Evolutionary conservation across 2,113 vertebrate genomes (phyloP), one percentile per base, ranked within the genome.

Genomic region (Tangachromis dhanisi): DNA sequence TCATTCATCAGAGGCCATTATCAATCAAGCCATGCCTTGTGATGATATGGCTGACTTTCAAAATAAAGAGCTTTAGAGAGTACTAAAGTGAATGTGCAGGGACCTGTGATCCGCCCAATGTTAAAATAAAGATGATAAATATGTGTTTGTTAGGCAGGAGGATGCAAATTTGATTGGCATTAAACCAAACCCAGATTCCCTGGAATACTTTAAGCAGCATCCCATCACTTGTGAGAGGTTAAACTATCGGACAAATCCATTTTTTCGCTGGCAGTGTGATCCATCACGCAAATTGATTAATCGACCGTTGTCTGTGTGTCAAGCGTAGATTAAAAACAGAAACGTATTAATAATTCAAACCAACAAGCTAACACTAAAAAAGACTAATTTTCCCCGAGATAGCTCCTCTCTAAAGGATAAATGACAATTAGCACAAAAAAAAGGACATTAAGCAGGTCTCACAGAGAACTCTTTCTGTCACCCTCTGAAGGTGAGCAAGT

Each of bases 281-380:
- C 86, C 86, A 90, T 95, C 93, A 92, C 29, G 6, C 35, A 55
- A 83, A 89, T 86, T 85, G 86, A 87, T 86, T 83, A 80, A 94
- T 92, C 85, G 83, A 91, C 63, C 47, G n/a, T 80, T 35, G 57
- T 61, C 33, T 42, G 85, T 84, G 81, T 35, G 81, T 92, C 82
- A 55, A 79, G 53, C n/a, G 5, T 81, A 86, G 92, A 94, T 94
- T 89, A 92, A 93, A 91, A 92, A 92, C 86, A 86, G 88, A 90
- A 90, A 82, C 47, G 33, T 84, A 92, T 94, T 90, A 91, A 94
- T 92, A 94, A 94, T 95, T 92, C 83, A 94, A 90, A 53, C 84
- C 59, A 73, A 80, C 38, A 78, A 54, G 68, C 40, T 71, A 81
- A 80, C 88, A 78, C 51, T 89, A 89, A 92, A 88, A 91, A 80